A percentile compares a stretch with the other conserved stretches of the same genome.
Evolutionary conservation across 1,140 invertebrate species (phyloP).

Genomic region (Drosophila miranda): DNA sequence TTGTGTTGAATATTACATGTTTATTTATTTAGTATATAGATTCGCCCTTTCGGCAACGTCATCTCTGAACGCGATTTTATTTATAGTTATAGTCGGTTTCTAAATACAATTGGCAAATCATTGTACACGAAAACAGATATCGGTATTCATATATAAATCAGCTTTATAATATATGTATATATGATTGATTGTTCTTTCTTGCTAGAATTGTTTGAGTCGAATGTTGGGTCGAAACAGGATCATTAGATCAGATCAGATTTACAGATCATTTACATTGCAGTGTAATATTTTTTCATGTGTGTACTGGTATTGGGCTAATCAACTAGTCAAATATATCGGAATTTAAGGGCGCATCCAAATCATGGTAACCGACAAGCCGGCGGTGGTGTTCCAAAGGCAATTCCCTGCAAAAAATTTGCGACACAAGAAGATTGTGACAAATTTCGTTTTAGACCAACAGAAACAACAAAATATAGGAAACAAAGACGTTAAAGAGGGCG

Average conservation of each 20-base stretch:
- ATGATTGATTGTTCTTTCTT: constrained; percentile 11
- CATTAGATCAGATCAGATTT: no score
- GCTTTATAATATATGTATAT: constrained; percentile 32
- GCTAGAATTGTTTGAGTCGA: constrained; percentile 39
- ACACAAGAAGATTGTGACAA: constrained; percentile 80
- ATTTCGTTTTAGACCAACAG: constrained; percentile 67
- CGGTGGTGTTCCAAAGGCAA: constrained; percentile 82
- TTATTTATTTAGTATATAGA: constrained; percentile 23
- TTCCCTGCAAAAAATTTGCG: constrained; percentile 82
- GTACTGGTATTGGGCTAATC: constrained; percentile 41
- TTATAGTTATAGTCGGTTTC: constrained; percentile 11
- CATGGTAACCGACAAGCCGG: constrained; percentile 82
- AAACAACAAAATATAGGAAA: constrained; percentile 54
- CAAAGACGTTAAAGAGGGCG: constrained; percentile 15
- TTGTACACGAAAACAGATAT: constrained; percentile 41
- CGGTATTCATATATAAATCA: constrained; percentile 28
- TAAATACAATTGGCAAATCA: constrained; percentile 37
- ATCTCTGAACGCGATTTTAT: background rate
- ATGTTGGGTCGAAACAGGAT: no score
- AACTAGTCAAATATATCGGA: constrained; percentile 82
- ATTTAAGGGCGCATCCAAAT: constrained; percentile 82
- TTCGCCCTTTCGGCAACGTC: constrained; percentile 37
- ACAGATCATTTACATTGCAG: no score
- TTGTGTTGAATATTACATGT: constrained; percentile 23
- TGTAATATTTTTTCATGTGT: background rate